Evolutionary conservation across 2,888 invertebrate genomes (phyloP).

Genomic region (Mesodorylaimus sp.): DNA sequence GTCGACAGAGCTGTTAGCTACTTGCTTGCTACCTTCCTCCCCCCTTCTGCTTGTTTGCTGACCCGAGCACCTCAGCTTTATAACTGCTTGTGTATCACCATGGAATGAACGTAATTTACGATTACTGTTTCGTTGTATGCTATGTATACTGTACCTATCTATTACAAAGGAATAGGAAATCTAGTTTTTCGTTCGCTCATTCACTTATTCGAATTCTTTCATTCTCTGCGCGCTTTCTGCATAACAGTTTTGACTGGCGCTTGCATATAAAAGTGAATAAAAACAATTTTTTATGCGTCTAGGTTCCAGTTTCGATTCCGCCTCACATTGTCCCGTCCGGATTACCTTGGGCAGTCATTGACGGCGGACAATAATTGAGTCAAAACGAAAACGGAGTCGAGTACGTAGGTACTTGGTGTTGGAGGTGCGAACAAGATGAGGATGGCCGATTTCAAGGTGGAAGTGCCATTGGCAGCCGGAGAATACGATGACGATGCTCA

Average conservation of each 20-base stretch:
- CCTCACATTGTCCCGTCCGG: no score
- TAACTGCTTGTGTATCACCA: neutral
- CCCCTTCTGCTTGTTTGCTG: neutral
- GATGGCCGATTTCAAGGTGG: slow-evolving; percentile 7
- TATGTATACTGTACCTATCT: neutral
- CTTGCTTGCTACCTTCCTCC: neutral
- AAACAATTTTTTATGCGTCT: no score
- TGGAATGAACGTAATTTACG: neutral
- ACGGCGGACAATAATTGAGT: no score
- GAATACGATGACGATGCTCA: slow-evolving; percentile 16
- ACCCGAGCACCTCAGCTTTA: neutral
- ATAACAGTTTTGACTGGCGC: no score
- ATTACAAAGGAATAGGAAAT: neutral
- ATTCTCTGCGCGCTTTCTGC: no score
- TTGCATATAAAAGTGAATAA: no score
- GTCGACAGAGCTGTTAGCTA: no score
- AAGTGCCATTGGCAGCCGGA: slow-evolving; percentile 20
- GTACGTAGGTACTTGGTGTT: no score
- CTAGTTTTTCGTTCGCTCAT: neutral
- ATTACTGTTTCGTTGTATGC: neutral
- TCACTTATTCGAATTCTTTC: neutral
- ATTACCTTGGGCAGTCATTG: no score
- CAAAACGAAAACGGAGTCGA: no score
- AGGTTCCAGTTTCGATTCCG: no score
- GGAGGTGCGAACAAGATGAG: slow-evolving; percentile 2